phyloP scores from a whole-genome alignment of 2,797 vertebrate genomes.

The Eleutherodactylus coqui region DNA sequence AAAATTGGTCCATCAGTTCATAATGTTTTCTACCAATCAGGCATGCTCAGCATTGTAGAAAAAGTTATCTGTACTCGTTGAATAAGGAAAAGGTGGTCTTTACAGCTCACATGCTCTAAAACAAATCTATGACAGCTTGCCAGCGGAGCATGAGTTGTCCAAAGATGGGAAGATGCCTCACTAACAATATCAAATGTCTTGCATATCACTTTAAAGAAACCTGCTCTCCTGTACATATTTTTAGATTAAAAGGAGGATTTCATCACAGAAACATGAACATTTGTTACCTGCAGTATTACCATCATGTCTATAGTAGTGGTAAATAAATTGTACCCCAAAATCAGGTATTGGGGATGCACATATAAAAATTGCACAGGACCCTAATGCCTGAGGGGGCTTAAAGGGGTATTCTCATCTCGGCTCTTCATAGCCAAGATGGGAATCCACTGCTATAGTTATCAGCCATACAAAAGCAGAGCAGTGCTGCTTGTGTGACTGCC shows the following conservation, averaged over 20 bases:
- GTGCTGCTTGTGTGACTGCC: too few species aligned
- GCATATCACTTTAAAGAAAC: too few species aligned
- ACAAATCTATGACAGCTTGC: too few species aligned
- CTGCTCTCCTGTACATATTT: too few species aligned
- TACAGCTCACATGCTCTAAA: background rate
- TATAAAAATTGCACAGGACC: too few species aligned
- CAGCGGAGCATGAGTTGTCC: background rate
- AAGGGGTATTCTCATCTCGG: too few species aligned
- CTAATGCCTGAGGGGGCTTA: too few species aligned
- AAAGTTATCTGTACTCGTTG: background rate
- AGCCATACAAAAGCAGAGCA: too few species aligned
- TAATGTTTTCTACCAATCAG: background rate
- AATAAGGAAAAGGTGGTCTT: background rate
- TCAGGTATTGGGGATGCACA: background rate
- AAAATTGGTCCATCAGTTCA: background rate
- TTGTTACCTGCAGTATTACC: background rate
- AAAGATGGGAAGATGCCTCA: background rate
- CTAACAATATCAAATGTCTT: background rate
- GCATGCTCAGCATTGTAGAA: background rate
- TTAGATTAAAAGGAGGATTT: background rate
- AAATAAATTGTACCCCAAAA: background rate
- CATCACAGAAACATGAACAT: background rate
- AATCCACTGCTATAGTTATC: too few species aligned
- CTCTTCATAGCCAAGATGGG: too few species aligned
- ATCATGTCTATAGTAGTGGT: background rate